Conservation (phyloP, 2,113 vertebrate genomes). For the Chionodraco myersi region DNA sequence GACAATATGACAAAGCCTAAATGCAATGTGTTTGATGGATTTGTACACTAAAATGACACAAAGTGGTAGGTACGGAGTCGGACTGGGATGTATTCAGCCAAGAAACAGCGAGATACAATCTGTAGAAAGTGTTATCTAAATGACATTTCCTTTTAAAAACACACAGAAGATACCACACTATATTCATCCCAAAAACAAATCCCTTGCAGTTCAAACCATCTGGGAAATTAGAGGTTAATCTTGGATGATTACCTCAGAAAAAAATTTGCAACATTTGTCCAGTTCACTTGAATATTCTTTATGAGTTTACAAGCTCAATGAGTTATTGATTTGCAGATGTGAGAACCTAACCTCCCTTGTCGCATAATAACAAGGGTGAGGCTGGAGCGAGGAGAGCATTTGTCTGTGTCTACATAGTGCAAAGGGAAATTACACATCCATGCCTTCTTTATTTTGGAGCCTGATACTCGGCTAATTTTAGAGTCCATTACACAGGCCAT, state of each 20-base stretch:
- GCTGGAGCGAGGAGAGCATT: conserved; percentile 39
- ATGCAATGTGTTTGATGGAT: conserved; percentile 26
- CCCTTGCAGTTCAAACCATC: conserved; percentile 25
- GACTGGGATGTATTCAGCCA: conserved; percentile 53
- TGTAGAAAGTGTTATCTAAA: conserved; percentile 19
- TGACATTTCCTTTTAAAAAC: neutral
- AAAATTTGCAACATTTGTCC: conserved; percentile 30
- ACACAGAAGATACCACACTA: conserved; percentile 1
- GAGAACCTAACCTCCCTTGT: conserved; percentile 45
- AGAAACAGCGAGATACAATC: conserved; percentile 20
- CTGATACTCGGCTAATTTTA: conserved; percentile 38
- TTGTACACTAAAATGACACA: conserved; percentile 42
- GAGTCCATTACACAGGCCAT: conserved; percentile 30
- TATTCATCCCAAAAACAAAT: conserved; percentile 35
- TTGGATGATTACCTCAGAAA: conserved; percentile 39
- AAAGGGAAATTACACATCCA: conserved; percentile 50
- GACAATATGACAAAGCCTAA: conserved; percentile 24
- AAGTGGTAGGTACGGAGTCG: conserved; percentile 51
- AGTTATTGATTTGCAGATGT: conserved; percentile 59
- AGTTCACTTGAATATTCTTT: conserved; percentile 39
- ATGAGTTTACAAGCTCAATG: conserved; percentile 54
- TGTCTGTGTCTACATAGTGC: conserved; percentile 56
- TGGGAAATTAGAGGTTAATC: conserved; percentile 60
- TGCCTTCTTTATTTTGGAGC: conserved; percentile 9
- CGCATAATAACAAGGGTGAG: conserved; percentile 57